These are phyloP conservation scores for Masticophis lateralis DNA, from an alignment of 2,797 vertebrate genomes.

Conservation along the genomic window DNA sequence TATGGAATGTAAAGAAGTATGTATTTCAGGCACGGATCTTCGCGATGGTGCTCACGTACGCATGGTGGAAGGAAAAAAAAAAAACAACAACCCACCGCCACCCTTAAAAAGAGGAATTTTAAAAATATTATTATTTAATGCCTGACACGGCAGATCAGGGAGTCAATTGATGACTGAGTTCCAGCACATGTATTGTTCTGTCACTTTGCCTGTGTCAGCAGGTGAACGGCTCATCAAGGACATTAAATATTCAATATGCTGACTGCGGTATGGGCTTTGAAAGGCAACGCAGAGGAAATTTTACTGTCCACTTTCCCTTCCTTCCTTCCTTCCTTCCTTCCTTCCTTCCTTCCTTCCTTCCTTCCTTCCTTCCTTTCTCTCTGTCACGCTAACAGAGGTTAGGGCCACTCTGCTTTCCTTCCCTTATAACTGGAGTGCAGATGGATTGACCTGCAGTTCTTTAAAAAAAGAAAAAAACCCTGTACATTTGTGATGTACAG, in stretches of 20 bases:
- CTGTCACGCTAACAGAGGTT: slow-evolving; percentile 29
- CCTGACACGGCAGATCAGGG: slow-evolving; percentile 69
- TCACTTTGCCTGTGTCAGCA: slow-evolving; percentile 99
- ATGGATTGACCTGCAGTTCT: slow-evolving; percentile 18
- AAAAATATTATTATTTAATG: slow-evolving; percentile 32
- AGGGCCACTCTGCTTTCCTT: slow-evolving; percentile 8
- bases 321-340: too few species aligned
- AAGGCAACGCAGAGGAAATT: slow-evolving; percentile 77
- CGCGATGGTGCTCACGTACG: slow-evolving; percentile 61
- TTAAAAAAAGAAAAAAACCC: background rate
- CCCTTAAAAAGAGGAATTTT: slow-evolving; percentile 42
- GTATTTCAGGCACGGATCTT: slow-evolving; percentile 88
- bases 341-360: too few species aligned
- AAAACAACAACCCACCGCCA: background rate
- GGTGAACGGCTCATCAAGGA: slow-evolving; percentile 95
- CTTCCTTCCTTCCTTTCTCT: background rate
- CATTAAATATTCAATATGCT: slow-evolving; percentile 99
- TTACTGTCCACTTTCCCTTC: slow-evolving; percentile 54
- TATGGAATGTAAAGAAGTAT: slow-evolving; percentile 99
- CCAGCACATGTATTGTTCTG: slow-evolving; percentile 89
- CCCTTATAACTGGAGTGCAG: background rate
- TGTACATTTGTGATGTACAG: background rate
- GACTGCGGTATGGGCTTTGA: slow-evolving; percentile 89
- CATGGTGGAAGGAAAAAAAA: slow-evolving; percentile 25
- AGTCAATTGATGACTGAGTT: slow-evolving; percentile 83